Base-by-base conservation (phyloP, 1,140 invertebrate species). In the Drosophila tani region DNA sequence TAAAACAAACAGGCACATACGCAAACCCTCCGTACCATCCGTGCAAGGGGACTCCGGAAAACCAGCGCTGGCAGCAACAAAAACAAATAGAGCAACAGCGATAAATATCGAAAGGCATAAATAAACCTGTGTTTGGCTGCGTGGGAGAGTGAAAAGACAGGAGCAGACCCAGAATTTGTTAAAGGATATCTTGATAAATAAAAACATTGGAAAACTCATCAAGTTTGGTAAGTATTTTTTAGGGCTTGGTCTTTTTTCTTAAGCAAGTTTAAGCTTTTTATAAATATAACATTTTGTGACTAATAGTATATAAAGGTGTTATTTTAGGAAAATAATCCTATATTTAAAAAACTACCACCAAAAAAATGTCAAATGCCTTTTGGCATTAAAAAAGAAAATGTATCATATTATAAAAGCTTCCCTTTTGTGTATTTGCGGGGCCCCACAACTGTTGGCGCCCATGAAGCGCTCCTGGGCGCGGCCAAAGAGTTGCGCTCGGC, bases 81-180 rank as follows among this genome's bases (percentile, higher is more conserved):
- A 74, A 82, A 57, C 70, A 74, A 75, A 60, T 69, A 67, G 53
- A 82, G 57, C 79, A 74, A 67, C 82, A 71, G 75, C 68, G 79
- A 80, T 71, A 79, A 70, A 90, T 88, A 84, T 88, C 69, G 84
- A 88, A 85, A 50, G 78, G 85, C 81, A 88, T 88, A 88, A 88
- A 90, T 90, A 88, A 88, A 68, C 59, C 53, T 60, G 70, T 65
- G 82, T 41, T 56, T 53, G 55, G 29, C 38, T 73, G 55, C 59
- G 62, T 64, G 45, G 59, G 62, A 4, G 62, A 38, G 8, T 50
- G 32, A 11, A 65, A 58, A 41, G 11, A 24, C 68, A 79, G 75
- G 68, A 50, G 40, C 68, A 45, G 38, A 2, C 32, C 19, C 21
- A 57, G 35, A 56, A 21, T 19, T 17, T 43, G 40, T 43, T 7